Evolutionary conservation across 2,797 vertebrate genomes (phyloP).

Genomic region (Gymnopithys bicolor): DNA sequence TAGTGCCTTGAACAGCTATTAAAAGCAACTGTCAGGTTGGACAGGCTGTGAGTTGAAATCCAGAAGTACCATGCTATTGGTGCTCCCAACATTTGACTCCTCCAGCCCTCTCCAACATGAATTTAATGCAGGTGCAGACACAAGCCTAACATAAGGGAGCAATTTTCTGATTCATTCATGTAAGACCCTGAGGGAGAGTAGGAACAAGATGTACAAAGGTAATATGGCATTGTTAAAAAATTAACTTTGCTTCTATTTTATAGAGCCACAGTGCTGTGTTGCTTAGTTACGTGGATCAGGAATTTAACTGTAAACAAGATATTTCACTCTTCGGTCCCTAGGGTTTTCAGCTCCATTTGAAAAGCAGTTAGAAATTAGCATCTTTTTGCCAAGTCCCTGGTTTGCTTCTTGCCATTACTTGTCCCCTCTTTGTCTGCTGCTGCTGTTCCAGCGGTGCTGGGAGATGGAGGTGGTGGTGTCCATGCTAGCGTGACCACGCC

Average conservation of each 20-base stretch:
- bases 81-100: conserved; percentile 57
- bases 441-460: not conserved
- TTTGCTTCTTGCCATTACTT: not conserved
- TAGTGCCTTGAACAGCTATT: conserved; percentile 64
- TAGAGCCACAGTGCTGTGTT: conserved; percentile 43
- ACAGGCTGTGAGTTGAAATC: conserved; percentile 61
- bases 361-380: not conserved
- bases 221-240: conserved; percentile 76
- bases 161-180: conserved; percentile 82
- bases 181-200: conserved; percentile 79
- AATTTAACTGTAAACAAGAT: conserved; percentile 52
- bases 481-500: conserved; percentile 66
- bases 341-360: conserved; percentile 13
- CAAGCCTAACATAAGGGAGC: conserved; percentile 76
- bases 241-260: conserved; percentile 73
- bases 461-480: not conserved
- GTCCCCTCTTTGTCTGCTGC: not conserved
- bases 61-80: conserved; percentile 66
- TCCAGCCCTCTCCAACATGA: conserved; percentile 70
- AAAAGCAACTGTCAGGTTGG: conserved; percentile 61
- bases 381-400: not conserved
- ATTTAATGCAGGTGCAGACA: conserved; percentile 81
- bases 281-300: conserved; percentile 35
- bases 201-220: conserved; percentile 76
- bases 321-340: conserved; percentile 25